Evolutionary conservation across 2,888 invertebrate genomes (phyloP), one percentile per base, ranked within the genome.

Genomic region (Drosophila subsilvestris): DNA sequence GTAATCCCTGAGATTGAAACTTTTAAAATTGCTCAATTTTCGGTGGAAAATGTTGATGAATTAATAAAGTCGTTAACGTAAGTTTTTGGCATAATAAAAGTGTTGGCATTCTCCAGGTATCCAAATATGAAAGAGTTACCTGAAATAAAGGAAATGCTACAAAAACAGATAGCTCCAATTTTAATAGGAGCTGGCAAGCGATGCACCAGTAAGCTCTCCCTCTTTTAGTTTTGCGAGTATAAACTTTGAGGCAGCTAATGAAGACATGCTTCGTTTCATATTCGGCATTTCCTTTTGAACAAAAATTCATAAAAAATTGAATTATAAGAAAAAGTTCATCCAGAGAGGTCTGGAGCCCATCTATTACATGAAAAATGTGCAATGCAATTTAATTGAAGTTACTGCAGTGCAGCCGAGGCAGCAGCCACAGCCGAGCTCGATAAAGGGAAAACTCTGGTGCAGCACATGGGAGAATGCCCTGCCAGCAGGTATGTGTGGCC

Each of bases 371-470:
- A 75, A 76, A 80, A 76, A 78, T 72, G 70, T 69, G 73, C 69
- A 63, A 50, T 66, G 54, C 71, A 82, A 84, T 86, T 74, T 74
- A 84, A 84, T 84, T 84, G 74, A 81, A 82, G 76, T 86, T 84
- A 76, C 65, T 66, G 73, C 73, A 55, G 43, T 25, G 50, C 62
- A 57, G 62, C 61, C 70, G 68, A 69, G 68, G 69, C 74, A 54
- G 17, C 71, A 70, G 49, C 67, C 67, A 27, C 54, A 67, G 43
- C 12, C 43, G 7, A 43, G 42, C 45, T 22, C 20, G 27, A 32
- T 32, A 48, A 54, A 43, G 44, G 65, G 73, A 42, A 72, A 70
- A 72, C 72, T 71, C 72, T 72, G 29, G 9, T 71, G 67, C 63
- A 73, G 60, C 68, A 71, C 68, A 78, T 63, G 60, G 74, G 76